Base-by-base conservation (phyloP, 2,888 invertebrate genomes). In the Heliconius sara region DNA sequence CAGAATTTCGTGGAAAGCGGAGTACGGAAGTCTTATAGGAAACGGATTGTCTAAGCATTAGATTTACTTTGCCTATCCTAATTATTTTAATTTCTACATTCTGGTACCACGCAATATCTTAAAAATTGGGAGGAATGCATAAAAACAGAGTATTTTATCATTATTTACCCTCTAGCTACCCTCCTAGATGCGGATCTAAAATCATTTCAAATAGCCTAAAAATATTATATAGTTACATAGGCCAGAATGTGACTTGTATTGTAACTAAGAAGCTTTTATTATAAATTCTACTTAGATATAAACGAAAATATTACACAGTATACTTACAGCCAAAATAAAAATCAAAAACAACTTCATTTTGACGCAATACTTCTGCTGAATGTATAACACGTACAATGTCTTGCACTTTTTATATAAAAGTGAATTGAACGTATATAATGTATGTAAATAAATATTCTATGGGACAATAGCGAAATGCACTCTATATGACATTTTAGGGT, bases 341-440 rank as follows among this genome's bases (percentile, higher is more conserved):
- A 73, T 6, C n/a, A 34, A 57, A 34, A 73, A 34, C 57, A 30
- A 47, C n/a, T 73, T 73, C 72, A 73, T 73, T 12, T 34, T 73
- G 57, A 57, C 22, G 57, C 12, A 34, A 7, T 12, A 13, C 57
- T 13, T 22, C 4, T 47, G 25, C 13, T 72, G 30, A 72, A 22
- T 57, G n/a, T n/a, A 34, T 72, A 34, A n/a, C 6, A 57, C 2
- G 2, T 10, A 2, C 22, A 52, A 57, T 12, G n/a, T 7, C 22
- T 2, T 27, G 5, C 13, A 72, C 67, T 68, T 43, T 72, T 57
- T 72, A 72, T 72, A 72, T 72, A 30, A 30, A 72, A 57, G n/a
- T 27, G 3, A 5, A 52, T 22, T 30, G n/a, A 72, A 57, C 72
- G 72, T 72, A 22, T n/a, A 57, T 52, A 57, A 72, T 72, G 22